These are phyloP conservation scores for Stenchaetothrips biformis DNA, from an alignment of 2,888 invertebrate genomes.

Conservation along the genomic window DNA sequence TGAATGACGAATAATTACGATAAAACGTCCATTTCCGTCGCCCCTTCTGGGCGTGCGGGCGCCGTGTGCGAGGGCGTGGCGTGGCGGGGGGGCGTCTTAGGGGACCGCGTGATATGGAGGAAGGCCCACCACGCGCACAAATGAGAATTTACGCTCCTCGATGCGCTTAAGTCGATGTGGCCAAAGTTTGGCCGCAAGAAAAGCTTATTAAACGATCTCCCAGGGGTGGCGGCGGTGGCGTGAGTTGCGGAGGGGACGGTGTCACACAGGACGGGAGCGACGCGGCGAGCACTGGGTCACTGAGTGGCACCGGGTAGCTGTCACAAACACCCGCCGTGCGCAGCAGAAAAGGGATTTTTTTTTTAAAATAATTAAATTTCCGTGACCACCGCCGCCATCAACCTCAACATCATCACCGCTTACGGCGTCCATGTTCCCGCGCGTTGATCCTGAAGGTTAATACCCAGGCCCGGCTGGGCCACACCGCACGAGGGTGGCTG, in stretches of 20 bases:
- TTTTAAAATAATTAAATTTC: no score
- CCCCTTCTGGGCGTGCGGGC: neutral
- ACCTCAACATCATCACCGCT: no score
- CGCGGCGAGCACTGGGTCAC: no score
- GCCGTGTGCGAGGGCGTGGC: neutral
- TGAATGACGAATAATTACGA: neutral
- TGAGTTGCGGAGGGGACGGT: neutral
- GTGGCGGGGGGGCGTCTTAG: neutral
- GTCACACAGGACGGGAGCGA: no score
- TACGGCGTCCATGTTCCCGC: no score
- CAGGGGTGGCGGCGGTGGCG: neutral
- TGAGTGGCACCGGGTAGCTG: no score
- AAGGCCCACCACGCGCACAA: neutral
- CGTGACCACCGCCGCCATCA: no score
- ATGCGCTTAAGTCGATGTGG: conserved; percentile 20
- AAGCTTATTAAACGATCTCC: conserved; percentile 22
- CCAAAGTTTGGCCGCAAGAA: conserved; percentile 19
- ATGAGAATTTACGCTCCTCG: conserved; percentile 21
- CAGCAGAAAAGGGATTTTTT: no score
- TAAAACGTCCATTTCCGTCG: neutral
- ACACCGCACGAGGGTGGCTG: neutral
- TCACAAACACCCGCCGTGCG: no score
- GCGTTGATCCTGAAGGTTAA: no score
- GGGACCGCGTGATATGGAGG: neutral
- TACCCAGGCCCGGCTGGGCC: neutral